These are phyloP conservation scores for Caenorhabditis panamensis DNA, from an alignment of 2,888 invertebrate species.

Conservation along the genomic window DNA sequence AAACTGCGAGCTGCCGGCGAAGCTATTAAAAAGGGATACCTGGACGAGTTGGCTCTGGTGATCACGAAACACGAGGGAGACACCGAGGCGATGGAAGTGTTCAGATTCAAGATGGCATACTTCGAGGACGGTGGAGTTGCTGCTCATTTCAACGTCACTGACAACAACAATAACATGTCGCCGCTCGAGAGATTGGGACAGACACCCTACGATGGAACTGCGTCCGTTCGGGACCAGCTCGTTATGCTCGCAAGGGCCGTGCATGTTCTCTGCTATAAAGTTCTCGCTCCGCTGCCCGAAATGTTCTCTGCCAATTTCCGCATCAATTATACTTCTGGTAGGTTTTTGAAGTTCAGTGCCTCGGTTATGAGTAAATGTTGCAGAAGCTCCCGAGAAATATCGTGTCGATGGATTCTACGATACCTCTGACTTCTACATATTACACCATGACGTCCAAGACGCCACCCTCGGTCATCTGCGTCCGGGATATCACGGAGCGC, in stretches of 20 bases:
- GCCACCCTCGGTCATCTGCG: conserved; percentile 32
- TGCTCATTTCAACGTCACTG: not conserved
- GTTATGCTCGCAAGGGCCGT: conserved; percentile 29
- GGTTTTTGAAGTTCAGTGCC: not conserved
- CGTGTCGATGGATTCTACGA: conserved; percentile 22
- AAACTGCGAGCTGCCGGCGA: conserved; percentile 2
- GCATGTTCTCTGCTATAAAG: conserved; percentile 24
- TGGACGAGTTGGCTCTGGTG: conserved; percentile 33
- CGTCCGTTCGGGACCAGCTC: conserved; percentile 27
- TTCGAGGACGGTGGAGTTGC: conserved; percentile 13
- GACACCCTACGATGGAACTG: conserved; percentile 1
- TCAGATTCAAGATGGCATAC: conserved; percentile 35
- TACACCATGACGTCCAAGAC: conserved; percentile 8
- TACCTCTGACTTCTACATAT: conserved; percentile 4
- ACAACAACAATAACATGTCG: not conserved
- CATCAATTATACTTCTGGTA: conserved; percentile 10
- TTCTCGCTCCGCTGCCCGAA: conserved; percentile 13
- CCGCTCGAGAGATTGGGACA: conserved; percentile 6
- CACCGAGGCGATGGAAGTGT: conserved; percentile 42
- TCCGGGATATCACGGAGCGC: conserved; percentile 31
- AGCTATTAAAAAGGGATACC: conserved; percentile 11
- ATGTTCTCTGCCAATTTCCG: conserved; percentile 17
- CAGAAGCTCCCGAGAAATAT: conserved; percentile 11
- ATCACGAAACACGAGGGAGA: conserved; percentile 14
- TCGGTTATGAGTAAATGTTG: too few species aligned